Evolutionary conservation across 1,140 invertebrate genomes (phyloP).

Genomic region (Sitodiplosis mosellana): DNA sequence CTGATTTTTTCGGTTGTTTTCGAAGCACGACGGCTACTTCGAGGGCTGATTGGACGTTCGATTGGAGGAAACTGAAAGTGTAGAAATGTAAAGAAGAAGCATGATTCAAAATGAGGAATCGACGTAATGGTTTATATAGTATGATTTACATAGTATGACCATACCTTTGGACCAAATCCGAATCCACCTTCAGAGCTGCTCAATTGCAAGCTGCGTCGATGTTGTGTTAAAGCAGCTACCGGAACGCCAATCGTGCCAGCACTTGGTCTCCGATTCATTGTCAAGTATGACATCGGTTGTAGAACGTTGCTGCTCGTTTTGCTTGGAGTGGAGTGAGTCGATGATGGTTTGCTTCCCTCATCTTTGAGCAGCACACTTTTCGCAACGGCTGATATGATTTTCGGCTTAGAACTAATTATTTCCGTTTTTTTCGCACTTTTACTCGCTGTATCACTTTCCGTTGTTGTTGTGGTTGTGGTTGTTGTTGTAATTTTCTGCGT

Average conservation of each 20-base stretch:
- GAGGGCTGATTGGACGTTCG: slow-evolving; percentile 1
- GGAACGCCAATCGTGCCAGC: slow-evolving; percentile 3
- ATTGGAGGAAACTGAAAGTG: background rate
- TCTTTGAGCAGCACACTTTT: background rate
- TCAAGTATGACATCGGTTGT: background rate
- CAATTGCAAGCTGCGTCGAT: slow-evolving; percentile 4
- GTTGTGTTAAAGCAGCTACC: slow-evolving; percentile 4
- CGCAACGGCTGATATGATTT: background rate
- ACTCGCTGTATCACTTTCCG: too few relatives aligned
- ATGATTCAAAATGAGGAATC: background rate
- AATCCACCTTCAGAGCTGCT: background rate
- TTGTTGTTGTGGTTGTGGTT: slow-evolving; percentile 1
- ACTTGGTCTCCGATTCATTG: slow-evolving; percentile 4
- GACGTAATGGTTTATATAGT: background rate
- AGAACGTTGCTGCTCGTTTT: background rate
- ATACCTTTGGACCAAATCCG: background rate
- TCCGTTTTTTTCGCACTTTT: too few relatives aligned
- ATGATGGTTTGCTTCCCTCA: too few relatives aligned
- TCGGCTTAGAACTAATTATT: background rate
- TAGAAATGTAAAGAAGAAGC: background rate
- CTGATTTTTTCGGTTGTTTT: slow-evolving; percentile 6
- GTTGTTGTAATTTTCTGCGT: too few relatives aligned
- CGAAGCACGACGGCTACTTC: background rate
- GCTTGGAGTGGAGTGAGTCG: background rate
- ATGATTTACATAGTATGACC: background rate